Evolutionary conservation across 2,113 vertebrate species (phyloP).

Genomic region (Fulica atra): DNA sequence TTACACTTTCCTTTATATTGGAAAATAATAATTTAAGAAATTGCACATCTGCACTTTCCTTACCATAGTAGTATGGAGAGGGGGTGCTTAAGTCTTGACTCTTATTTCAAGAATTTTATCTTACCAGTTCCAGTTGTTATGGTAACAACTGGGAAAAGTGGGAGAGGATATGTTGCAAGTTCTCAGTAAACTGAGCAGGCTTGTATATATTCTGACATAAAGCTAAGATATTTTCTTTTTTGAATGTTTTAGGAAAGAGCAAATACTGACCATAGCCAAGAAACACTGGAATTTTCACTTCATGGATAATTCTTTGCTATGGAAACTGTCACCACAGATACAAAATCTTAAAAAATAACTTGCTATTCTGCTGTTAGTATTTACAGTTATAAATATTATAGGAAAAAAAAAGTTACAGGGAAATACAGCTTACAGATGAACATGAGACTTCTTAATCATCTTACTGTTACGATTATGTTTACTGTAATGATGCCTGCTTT

Average conservation of each 20-base stretch:
- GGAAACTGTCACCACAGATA: constrained; percentile 76
- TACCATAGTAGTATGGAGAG: background rate
- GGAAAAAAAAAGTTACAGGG: background rate
- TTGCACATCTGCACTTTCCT: background rate
- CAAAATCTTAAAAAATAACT: constrained; percentile 70
- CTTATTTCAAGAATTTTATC: background rate
- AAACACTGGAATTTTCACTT: constrained; percentile 73
- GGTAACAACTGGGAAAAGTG: background rate
- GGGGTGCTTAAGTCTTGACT: background rate
- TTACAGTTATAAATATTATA: constrained; percentile 29
- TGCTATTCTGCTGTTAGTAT: constrained; percentile 57
- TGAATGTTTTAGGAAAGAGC: constrained; percentile 19
- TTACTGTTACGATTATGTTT: background rate
- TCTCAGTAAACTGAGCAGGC: background rate
- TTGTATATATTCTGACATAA: background rate
- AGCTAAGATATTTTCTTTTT: constrained; percentile 20
- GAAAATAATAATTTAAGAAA: background rate
- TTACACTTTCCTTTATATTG: background rate
- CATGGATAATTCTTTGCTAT: constrained; percentile 74
- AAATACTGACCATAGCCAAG: constrained; percentile 44
- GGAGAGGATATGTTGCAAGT: background rate
- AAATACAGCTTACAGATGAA: background rate
- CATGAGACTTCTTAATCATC: background rate
- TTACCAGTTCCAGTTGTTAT: background rate
- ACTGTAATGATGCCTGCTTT: background rate